Conservation (phyloP, 2,888 invertebrate genomes). For the Nemurella pictetii region DNA sequence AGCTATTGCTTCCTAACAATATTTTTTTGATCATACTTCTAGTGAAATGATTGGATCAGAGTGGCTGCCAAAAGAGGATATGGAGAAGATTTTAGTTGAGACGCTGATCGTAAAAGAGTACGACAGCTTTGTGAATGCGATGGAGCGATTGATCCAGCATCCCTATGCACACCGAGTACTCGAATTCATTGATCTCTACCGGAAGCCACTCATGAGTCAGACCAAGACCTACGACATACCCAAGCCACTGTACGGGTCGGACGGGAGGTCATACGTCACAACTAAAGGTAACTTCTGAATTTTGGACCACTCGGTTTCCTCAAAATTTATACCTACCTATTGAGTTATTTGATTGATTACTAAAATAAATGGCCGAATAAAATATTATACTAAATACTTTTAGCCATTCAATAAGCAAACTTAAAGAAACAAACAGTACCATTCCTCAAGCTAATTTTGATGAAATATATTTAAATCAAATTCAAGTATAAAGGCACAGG, state of each 20-base stretch:
- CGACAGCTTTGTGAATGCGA: constrained; percentile 68
- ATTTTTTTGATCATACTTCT: constrained; percentile 43
- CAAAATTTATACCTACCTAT: too few species aligned
- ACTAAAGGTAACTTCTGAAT: constrained; percentile 70
- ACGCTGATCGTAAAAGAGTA: constrained; percentile 70
- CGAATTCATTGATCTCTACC: constrained; percentile 74
- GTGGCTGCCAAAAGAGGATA: constrained; percentile 68
- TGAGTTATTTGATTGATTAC: too few species aligned
- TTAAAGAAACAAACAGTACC: too few species aligned
- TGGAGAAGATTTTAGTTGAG: constrained; percentile 70
- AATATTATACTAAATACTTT: too few species aligned
- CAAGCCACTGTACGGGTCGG: constrained; percentile 65
- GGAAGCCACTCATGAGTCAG: constrained; percentile 63
- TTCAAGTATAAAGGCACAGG: too few species aligned
- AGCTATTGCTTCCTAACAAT: neutral
- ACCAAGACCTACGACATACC: constrained; percentile 64
- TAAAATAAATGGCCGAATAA: too few species aligned
- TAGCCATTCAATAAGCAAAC: too few species aligned
- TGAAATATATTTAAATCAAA: too few species aligned
- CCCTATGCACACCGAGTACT: constrained; percentile 71
- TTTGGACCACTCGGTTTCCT: too few species aligned
- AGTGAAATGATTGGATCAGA: constrained; percentile 61
- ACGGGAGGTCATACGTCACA: constrained; percentile 72
- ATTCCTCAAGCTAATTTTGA: too few species aligned
- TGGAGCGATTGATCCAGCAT: constrained; percentile 71